phyloP scores from a whole-genome alignment of 2,888 invertebrate species.

The Harpalus rufipes region DNA sequence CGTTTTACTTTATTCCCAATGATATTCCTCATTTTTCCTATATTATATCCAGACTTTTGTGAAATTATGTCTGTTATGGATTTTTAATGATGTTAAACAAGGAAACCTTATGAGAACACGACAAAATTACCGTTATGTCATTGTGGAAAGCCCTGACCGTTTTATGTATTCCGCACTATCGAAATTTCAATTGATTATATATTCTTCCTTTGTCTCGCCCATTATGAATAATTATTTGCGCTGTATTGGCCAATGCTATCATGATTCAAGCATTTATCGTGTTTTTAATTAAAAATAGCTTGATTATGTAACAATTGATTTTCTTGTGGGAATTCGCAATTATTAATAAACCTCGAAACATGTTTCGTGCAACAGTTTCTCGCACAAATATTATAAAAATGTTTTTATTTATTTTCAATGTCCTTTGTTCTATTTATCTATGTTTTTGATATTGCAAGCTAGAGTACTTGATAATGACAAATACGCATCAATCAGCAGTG shows the following conservation, averaged over 20 bases:
- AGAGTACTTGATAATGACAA: slow-evolving; percentile 19
- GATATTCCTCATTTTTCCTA: slow-evolving; percentile 8
- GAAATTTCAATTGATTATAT: slow-evolving; percentile 17
- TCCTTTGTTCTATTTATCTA: slow-evolving; percentile 38
- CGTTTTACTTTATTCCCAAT: slow-evolving; percentile 16
- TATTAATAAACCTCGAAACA: slow-evolving; percentile 2
- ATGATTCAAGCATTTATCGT: slow-evolving; percentile 4
- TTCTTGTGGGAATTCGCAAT: slow-evolving; percentile 17
- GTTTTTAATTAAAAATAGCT: slow-evolving; percentile 27
- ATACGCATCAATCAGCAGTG: slow-evolving; percentile 19
- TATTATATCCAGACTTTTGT: neutral
- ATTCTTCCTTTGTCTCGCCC: slow-evolving; percentile 28
- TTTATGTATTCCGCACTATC: slow-evolving; percentile 15
- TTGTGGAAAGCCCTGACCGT: slow-evolving; percentile 44
- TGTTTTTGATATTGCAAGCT: neutral
- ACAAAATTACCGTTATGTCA: slow-evolving; percentile 51
- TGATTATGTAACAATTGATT: slow-evolving; percentile 48
- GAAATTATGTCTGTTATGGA: neutral
- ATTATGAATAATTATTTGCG: slow-evolving; percentile 39
- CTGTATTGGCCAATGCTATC: slow-evolving; percentile 12
- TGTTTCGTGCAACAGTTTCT: neutral
- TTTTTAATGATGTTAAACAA: neutral
- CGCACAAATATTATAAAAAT: neutral
- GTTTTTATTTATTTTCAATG: slow-evolving; percentile 24
- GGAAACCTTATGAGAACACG: neutral